A percentile compares a stretch with the other conserved stretches of the same genome.
phyloP scores from a whole-genome alignment of 2,888 invertebrate genomes.

The Notodonta ziczac region DNA sequence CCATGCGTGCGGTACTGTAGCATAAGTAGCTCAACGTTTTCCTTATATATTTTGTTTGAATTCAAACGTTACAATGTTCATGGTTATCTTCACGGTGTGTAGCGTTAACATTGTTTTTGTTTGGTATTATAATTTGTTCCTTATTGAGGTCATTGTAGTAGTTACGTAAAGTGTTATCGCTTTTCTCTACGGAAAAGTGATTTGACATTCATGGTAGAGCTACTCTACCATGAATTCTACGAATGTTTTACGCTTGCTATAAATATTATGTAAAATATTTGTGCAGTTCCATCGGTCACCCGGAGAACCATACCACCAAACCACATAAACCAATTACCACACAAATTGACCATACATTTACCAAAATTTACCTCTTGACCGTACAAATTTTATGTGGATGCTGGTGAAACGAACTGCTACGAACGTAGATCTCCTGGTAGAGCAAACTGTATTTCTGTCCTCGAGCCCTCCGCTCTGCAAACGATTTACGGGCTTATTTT shows the following conservation, averaged over 20 bases:
- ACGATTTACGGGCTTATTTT: not conserved
- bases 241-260: too few species aligned
- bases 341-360: too few species aligned
- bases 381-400: too few species aligned
- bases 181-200: not conserved
- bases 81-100: not conserved
- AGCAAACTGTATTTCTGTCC: not conserved
- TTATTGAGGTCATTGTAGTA: not conserved
- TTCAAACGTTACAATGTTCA: conserved; percentile 3
- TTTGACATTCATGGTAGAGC: too few species aligned
- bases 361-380: too few species aligned
- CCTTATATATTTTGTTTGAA: not conserved
- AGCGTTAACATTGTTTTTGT: not conserved
- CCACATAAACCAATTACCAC: too few species aligned
- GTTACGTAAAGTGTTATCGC: conserved; percentile 1
- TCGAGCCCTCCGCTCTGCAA: not conserved
- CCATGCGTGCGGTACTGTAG: not conserved
- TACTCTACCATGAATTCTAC: too few species aligned
- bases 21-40: not conserved
- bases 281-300: too few species aligned
- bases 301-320: too few species aligned
- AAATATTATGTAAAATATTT: too few species aligned
- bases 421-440: too few species aligned
- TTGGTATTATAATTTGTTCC: conserved; percentile 1
- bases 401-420: too few species aligned